Conservation (phyloP, 1,140 invertebrate species). For the Drosophila murphyi region DNA sequence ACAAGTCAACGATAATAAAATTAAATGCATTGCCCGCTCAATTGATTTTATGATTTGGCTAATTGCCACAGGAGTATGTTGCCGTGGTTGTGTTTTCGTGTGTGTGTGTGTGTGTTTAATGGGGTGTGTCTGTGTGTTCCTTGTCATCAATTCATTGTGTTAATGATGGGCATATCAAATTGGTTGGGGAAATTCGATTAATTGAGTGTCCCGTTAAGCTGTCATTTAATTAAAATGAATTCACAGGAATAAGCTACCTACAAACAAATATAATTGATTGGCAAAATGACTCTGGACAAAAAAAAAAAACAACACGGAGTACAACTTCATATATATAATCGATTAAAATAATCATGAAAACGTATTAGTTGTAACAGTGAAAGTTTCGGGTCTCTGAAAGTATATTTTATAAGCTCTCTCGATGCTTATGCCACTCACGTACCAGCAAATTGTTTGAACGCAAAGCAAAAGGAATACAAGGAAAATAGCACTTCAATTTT, state of each 20-base stretch:
- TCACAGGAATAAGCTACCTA: not conserved
- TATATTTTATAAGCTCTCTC: not conserved
- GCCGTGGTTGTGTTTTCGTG: not conserved
- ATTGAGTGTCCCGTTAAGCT: conserved; percentile 11
- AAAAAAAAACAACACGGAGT: too few relatives aligned
- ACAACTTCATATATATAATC: not conserved
- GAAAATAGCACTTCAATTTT: conserved; percentile 19
- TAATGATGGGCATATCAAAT: not conserved
- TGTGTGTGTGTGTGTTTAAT: not conserved
- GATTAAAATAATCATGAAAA: not conserved
- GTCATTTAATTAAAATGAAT: conserved; percentile 3
- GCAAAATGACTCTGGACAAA: not conserved
- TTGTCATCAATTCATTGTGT: conserved; percentile 28
- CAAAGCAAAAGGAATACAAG: conserved; percentile 6
- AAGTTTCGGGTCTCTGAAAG: not conserved
- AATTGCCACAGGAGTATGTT: conserved; percentile 39
- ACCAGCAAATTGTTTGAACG: conserved; percentile 5
- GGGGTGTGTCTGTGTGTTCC: not conserved
- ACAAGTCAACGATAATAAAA: conserved; percentile 59
- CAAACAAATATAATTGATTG: not conserved
- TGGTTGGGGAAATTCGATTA: conserved; percentile 12
- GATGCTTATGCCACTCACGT: not conserved
- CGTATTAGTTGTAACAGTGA: not conserved
- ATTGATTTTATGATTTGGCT: conserved; percentile 77
- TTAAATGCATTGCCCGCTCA: conserved; percentile 57